Conservation (phyloP, 2,888 invertebrate species). For the Drosophila subquinaria region DNA sequence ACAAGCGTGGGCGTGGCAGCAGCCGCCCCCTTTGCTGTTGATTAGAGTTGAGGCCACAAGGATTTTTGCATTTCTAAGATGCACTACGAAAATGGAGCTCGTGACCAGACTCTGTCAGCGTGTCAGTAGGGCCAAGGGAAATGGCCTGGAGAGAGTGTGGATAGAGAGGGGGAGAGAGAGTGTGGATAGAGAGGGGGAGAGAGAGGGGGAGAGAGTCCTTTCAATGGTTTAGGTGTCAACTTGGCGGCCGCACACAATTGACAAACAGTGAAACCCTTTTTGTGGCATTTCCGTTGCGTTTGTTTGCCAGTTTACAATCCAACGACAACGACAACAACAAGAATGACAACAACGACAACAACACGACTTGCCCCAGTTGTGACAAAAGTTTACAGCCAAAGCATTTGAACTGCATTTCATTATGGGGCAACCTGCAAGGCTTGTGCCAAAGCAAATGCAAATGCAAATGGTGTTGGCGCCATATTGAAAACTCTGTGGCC, state of each 20-base stretch:
- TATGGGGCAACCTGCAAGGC: conserved; percentile 51
- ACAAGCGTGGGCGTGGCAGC: conserved; percentile 59
- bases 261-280: conserved; percentile 80
- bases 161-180: neutral
- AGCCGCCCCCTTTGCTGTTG: conserved; percentile 46
- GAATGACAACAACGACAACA: no score
- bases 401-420: conserved; percentile 81
- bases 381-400: conserved; percentile 77
- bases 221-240: conserved; percentile 70
- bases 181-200: no score
- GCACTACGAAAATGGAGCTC: conserved; percentile 38
- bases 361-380: conserved; percentile 20
- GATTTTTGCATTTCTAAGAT: conserved; percentile 76
- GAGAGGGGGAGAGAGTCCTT: neutral
- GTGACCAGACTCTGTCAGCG: conserved; percentile 59
- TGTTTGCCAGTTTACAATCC: conserved; percentile 74
- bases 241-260: conserved; percentile 74
- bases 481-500: conserved; percentile 74
- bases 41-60: conserved; percentile 65
- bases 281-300: conserved; percentile 79
- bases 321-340: conserved; percentile 18
- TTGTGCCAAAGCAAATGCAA: conserved; percentile 64
- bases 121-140: conserved; percentile 73
- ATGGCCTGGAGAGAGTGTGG: conserved; percentile 2
- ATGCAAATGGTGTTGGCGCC: conserved; percentile 79